Evolutionary conservation across 1,140 invertebrate species (phyloP).

Genomic region (Drosophila kanapiae): DNA sequence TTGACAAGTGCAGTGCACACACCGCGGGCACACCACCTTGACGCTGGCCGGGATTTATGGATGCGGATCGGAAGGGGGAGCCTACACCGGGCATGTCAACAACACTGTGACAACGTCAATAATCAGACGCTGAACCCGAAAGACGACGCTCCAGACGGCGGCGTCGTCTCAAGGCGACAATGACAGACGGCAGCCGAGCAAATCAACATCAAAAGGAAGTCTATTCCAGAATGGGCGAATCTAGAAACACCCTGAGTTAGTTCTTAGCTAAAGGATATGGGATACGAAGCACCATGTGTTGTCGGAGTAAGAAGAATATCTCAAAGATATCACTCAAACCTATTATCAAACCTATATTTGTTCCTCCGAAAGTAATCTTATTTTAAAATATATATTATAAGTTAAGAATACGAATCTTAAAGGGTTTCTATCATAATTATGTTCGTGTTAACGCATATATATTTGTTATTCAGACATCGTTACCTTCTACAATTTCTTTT

Average conservation of each 20-base stretch:
- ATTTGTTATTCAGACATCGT: not conserved
- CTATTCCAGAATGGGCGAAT: not conserved
- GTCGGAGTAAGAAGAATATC: too few species aligned
- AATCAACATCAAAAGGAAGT: conserved; percentile 35
- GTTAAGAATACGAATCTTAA: too few species aligned
- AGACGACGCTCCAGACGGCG: conserved; percentile 37
- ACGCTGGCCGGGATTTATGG: conserved; percentile 67
- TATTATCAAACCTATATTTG: too few species aligned
- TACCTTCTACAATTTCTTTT: not conserved
- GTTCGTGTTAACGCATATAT: too few species aligned
- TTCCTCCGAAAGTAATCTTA: not conserved
- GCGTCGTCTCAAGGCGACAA: conserved; percentile 73
- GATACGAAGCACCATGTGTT: not conserved
- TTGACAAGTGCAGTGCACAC: conserved; percentile 81
- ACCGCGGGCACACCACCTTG: conserved; percentile 47
- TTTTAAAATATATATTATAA: not conserved
- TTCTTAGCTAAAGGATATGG: not conserved
- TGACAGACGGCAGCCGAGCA: conserved; percentile 46
- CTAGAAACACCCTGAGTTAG: conserved; percentile 20
- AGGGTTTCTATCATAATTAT: too few species aligned
- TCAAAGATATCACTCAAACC: not conserved
- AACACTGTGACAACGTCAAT: conserved; percentile 74
- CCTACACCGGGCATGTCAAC: conserved; percentile 61
- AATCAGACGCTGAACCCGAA: conserved; percentile 79
- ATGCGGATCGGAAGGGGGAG: conserved; percentile 23